Evolutionary conservation across 2,113 vertebrate species (phyloP), one percentile per base, ranked within the genome.

Genomic region (Halcyon senegalensis): DNA sequence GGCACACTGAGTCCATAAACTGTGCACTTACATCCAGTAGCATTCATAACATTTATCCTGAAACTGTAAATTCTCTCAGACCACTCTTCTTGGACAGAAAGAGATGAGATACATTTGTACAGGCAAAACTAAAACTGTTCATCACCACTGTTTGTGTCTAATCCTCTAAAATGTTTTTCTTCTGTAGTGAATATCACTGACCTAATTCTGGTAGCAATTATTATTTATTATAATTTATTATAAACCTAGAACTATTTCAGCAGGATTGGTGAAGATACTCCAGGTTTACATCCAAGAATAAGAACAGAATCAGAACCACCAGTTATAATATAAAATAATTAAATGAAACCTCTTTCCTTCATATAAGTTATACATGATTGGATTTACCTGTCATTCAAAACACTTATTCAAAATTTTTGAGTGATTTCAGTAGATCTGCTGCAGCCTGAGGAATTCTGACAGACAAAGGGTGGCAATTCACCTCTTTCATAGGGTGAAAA

Each of bases 381-480:
- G 19, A 72, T 72, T 82, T 67, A 92, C 74, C 89, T 28, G 12
- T 18, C 16, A 39, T 6, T 51, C 12, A 51, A 51, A 51, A 51
- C 20, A 24, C 14, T 51, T 50, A 50, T 50, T 50, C 30, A 79
- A n/a, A 84, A 27, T 35, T 72, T 51, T 62, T 28, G 20, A 20
- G 16, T 55, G 37, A 82, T 55, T 88, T 77, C 46, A 51, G 56
- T 24, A 85, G 31, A 63, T 31, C 3, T 55, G 15, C 35, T 93
- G 84, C 70, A 93, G 19, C 37, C 51, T 21, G 51, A 84, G 28
- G 56, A 78, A 84, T 82, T 94, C 43, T 62, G 41, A 68, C 35
- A n/a, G 33, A 39, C 11, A 53, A 11, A 0, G 0, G 23, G 10
- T 59, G 31, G 41, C 2, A 7, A 16, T 35, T 75, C 28, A 78